phyloP scores from a whole-genome alignment of 2,888 invertebrate genomes.

The Gortyna flavago region DNA sequence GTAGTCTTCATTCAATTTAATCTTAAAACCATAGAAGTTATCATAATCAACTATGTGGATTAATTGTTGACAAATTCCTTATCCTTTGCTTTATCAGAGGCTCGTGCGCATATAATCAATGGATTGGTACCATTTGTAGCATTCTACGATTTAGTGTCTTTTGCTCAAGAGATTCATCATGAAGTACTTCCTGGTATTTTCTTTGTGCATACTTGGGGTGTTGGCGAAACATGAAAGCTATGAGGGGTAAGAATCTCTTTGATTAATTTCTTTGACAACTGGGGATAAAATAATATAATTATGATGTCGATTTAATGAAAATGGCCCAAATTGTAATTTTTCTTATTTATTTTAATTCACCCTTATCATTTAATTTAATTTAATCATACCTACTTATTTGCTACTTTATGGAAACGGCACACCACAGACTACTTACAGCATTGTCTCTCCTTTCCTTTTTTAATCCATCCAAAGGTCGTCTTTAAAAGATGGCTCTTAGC shows the following conservation, averaged over 20 bases:
- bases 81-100: conserved; percentile 32
- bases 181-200: conserved; percentile 69
- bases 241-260: conserved; percentile 75
- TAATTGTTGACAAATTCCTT: conserved; percentile 15
- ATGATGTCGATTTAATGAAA: neutral
- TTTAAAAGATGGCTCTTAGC: no score
- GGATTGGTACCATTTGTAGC: neutral
- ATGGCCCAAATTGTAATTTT: neutral
- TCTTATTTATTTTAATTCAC: neutral
- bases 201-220: conserved; percentile 67
- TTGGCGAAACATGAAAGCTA: conserved; percentile 80
- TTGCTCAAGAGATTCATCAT: conserved; percentile 59
- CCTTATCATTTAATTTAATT: neutral
- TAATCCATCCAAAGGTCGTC: no score
- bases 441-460: no score
- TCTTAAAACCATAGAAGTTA: conserved; percentile 10
- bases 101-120: conserved; percentile 34
- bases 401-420: no score
- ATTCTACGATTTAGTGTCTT: conserved; percentile 9
- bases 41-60: conserved; percentile 25
- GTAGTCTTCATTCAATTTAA: conserved; percentile 4
- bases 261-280: neutral
- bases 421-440: no score
- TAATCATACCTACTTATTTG: no score
- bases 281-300: neutral